Evolutionary conservation across 2,797 vertebrate genomes (phyloP).

Genomic region (Remorina albescens): DNA sequence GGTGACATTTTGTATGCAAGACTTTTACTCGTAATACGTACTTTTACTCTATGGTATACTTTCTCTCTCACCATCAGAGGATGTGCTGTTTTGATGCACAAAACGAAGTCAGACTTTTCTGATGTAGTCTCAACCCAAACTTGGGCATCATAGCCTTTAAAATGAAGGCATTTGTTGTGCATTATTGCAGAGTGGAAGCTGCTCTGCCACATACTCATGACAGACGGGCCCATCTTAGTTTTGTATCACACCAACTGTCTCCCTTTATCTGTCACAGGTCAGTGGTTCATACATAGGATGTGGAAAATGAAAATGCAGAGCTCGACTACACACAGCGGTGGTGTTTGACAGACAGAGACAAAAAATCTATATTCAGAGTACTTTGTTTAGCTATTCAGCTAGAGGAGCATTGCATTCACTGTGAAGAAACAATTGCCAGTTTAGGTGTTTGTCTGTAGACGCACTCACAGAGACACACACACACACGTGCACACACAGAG

Average conservation of each 20-base stretch:
- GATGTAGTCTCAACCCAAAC: not conserved
- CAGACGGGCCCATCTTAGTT: slow-evolving; percentile 15
- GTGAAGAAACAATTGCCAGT: slow-evolving; percentile 38
- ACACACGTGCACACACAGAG: slow-evolving; percentile 7
- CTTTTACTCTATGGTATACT: not conserved
- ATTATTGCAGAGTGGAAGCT: not conserved
- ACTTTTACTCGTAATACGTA: not conserved
- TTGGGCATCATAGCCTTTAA: not conserved
- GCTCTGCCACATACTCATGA: slow-evolving; percentile 4
- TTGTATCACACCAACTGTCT: slow-evolving; percentile 5
- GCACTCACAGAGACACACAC: not conserved
- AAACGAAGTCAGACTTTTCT: not conserved
- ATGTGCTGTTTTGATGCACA: not conserved
- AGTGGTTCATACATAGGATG: not conserved
- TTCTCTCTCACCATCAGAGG: not conserved
- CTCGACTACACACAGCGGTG: not conserved
- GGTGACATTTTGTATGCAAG: not conserved
- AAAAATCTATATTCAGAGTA: not conserved
- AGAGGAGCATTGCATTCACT: slow-evolving; percentile 24
- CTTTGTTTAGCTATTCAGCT: slow-evolving; percentile 6
- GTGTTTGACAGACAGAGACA: slow-evolving; percentile 5
- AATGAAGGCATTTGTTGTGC: not conserved
- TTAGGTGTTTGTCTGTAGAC: slow-evolving; percentile 36
- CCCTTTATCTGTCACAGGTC: not conserved
- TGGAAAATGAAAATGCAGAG: slow-evolving; percentile 2